Conservation (phyloP, 30 jellyfish, hydroid and myxozoan genomes). For the Aurelia coerulea region DNA sequence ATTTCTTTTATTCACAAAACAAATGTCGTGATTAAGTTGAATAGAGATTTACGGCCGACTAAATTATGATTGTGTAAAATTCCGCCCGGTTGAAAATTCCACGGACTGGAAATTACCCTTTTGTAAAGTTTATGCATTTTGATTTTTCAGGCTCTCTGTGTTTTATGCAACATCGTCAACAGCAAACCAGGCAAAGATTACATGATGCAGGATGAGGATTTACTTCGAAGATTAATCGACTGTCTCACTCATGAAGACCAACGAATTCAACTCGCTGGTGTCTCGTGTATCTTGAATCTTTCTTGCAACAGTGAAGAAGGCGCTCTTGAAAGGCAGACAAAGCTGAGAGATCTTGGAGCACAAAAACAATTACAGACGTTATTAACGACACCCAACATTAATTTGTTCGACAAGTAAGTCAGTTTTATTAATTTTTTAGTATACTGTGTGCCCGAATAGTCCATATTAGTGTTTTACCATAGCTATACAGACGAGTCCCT, state of each 20-base stretch:
- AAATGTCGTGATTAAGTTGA: no score
- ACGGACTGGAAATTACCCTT: neutral
- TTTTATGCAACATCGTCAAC: conserved; percentile 73
- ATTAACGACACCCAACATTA: conserved; percentile 64
- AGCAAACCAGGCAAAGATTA: conserved; percentile 62
- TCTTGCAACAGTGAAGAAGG: conserved; percentile 61
- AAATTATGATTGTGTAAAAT: no score
- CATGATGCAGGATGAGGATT: conserved; percentile 58
- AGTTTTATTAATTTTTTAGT: no score
- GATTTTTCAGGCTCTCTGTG: conserved; percentile 76
- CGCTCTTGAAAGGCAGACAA: conserved; percentile 73
- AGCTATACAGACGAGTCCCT: no score
- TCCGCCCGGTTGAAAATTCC: no score
- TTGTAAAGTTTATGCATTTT: neutral
- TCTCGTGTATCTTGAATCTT: conserved; percentile 70
- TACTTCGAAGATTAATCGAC: conserved; percentile 38
- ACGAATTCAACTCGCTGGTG: conserved; percentile 83
- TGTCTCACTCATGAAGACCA: conserved; percentile 56
- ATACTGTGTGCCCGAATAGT: no score
- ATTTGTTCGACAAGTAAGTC: conserved; percentile 79
- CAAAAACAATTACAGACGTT: conserved; percentile 80
- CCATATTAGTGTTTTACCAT: no score
- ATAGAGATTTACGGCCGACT: no score
- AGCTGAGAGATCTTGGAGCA: conserved; percentile 86
- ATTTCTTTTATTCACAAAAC: no score